phyloP scores from a whole-genome alignment of 2,797 vertebrate genomes.

The Lepilemur septentrionalis region DNA sequence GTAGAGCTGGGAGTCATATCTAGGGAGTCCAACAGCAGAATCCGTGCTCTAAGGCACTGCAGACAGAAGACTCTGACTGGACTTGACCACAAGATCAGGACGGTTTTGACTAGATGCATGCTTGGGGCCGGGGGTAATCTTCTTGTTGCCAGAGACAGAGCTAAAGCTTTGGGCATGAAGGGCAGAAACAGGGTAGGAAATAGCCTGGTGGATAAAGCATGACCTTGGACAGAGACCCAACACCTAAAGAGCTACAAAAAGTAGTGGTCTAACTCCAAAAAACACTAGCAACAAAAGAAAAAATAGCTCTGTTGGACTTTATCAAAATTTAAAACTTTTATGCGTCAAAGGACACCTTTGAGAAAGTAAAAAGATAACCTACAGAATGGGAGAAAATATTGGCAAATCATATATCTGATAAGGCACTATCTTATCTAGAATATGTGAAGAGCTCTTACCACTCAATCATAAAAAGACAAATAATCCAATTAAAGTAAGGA shows the following conservation, averaged over 20 bases:
- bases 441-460: neutral
- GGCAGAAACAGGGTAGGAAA: neutral
- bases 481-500: neutral
- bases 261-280: neutral
- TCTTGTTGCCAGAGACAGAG: neutral
- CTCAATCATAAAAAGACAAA: neutral
- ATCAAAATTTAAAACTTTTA: neutral
- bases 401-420: neutral
- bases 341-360: neutral
- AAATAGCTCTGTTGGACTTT: neutral
- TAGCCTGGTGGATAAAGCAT: neutral
- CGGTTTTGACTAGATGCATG: too few species aligned
- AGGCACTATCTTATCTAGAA: neutral
- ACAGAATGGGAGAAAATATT: neutral
- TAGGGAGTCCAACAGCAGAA: neutral
- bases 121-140: neutral
- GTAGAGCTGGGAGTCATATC: too few species aligned
- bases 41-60: neutral
- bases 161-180: neutral
- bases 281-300: neutral
- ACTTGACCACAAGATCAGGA: neutral
- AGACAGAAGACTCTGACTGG: neutral
- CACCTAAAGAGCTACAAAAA: rapidly evolving
- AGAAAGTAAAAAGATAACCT: neutral
- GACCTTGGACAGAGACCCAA: too few species aligned